These are phyloP conservation scores for Molorchus minor DNA, from an alignment of 2,888 invertebrate genomes.

Conservation along the genomic window DNA sequence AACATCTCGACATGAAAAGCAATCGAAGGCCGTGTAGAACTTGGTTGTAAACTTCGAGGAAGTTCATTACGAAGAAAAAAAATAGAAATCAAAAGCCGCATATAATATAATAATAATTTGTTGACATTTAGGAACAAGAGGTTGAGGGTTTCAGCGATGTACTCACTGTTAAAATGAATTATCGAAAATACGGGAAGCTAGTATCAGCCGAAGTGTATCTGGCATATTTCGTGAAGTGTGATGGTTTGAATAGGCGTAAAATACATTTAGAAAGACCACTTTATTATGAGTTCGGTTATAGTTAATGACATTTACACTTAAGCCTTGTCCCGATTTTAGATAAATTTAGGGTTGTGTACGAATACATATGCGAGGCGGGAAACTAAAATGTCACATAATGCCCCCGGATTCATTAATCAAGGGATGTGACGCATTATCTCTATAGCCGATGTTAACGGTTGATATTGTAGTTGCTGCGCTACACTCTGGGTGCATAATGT, in stretches of 20 bases:
- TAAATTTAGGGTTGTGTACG: slow-evolving; percentile 46
- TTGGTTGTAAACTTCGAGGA: too few species aligned
- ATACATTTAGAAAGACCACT: slow-evolving; percentile 43
- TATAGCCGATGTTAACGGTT: slow-evolving; percentile 42
- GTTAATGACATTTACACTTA: slow-evolving; percentile 51
- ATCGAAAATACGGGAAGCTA: too few species aligned
- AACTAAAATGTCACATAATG: slow-evolving; percentile 53
- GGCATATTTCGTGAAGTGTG: slow-evolving; percentile 36
- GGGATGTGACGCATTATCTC: slow-evolving; percentile 56
- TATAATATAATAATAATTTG: too few species aligned
- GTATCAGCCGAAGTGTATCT: too few species aligned
- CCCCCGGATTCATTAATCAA: slow-evolving; percentile 56
- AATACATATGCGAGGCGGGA: slow-evolving; percentile 48
- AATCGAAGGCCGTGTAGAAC: too few species aligned
- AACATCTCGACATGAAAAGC: too few species aligned
- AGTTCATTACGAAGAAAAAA: too few species aligned
- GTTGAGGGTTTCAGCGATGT: too few species aligned
- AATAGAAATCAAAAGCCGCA: too few species aligned
- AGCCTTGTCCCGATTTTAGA: slow-evolving; percentile 46
- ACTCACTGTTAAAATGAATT: too few species aligned
- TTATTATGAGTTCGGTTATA: slow-evolving; percentile 46
- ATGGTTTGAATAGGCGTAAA: slow-evolving; percentile 35
- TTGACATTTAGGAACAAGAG: too few species aligned
- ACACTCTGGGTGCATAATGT: slow-evolving; percentile 50
- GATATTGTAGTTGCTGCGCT: slow-evolving; percentile 27